Evolutionary conservation across 1,140 invertebrate genomes (phyloP).

Genomic region (Drosophila neocordata): DNA sequence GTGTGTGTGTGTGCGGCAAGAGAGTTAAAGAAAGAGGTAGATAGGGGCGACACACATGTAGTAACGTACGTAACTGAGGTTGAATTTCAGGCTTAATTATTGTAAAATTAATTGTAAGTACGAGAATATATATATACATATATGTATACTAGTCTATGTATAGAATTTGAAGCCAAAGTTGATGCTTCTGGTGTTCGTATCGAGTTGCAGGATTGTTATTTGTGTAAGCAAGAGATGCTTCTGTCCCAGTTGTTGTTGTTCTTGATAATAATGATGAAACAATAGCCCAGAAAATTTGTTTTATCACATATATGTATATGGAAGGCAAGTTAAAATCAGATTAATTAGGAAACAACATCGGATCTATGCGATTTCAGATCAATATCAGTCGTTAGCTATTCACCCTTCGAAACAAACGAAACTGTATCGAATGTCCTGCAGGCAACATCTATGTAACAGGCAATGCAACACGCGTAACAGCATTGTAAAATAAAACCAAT

Average conservation of each 20-base stretch:
- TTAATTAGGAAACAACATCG: neutral
- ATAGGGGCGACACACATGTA: neutral
- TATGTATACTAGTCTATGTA: neutral
- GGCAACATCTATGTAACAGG: too few relatives aligned
- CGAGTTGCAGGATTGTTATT: neutral
- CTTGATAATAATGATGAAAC: neutral
- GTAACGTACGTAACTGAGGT: slow-evolving; percentile 22
- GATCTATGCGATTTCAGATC: neutral
- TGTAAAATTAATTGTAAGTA: slow-evolving; percentile 64
- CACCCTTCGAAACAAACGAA: too few relatives aligned
- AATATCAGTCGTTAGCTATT: too few relatives aligned
- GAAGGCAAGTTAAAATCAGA: neutral
- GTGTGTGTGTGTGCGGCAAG: neutral
- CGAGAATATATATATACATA: slow-evolving; percentile 8
- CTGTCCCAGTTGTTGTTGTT: neutral
- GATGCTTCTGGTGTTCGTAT: neutral
- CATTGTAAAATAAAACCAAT: neutral
- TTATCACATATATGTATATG: neutral
- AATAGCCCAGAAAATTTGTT: neutral
- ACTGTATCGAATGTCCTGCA: too few relatives aligned
- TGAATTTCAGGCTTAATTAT: slow-evolving; percentile 68
- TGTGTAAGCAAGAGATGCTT: neutral
- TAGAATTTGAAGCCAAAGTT: neutral
- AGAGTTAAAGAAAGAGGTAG: too few relatives aligned
- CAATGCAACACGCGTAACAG: too few relatives aligned